A percentile compares a stretch with the other conserved stretches of the same genome.
These are phyloP conservation scores for Sebastes steindachneri DNA, from an alignment of 2,797 vertebrate genomes.

Conservation along the genomic window DNA sequence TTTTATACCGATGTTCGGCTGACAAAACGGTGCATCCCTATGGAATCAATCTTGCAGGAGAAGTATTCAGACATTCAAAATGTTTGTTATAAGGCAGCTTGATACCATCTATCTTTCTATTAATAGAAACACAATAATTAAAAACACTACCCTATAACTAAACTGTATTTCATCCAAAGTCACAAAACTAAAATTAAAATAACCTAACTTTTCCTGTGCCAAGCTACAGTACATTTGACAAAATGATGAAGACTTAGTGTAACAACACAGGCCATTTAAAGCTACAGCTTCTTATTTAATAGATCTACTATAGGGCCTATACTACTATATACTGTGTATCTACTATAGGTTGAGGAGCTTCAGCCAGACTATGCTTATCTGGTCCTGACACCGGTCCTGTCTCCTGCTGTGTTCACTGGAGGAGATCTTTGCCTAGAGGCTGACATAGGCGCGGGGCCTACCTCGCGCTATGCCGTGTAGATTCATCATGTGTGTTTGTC, in stretches of 20 bases:
- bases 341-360: background rate
- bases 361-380: background rate
- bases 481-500: constrained; percentile 76
- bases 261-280: background rate
- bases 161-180: background rate
- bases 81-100: too few relatives aligned
- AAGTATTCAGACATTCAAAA: background rate
- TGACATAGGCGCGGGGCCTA: constrained; percentile 16
- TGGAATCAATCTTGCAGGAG: background rate
- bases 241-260: background rate
- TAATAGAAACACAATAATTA: background rate
- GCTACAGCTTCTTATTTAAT: background rate
- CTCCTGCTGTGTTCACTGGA: constrained; percentile 41
- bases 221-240: background rate
- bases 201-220: background rate
- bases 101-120: background rate
- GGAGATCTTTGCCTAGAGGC: constrained; percentile 50
- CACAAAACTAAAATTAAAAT: background rate
- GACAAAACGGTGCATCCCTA: background rate
- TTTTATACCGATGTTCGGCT: too few relatives aligned
- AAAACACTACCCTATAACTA: background rate
- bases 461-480: constrained; percentile 51
- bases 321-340: background rate
- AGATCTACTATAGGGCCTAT: background rate
- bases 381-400: background rate